Evolutionary conservation across 2,888 invertebrate species (phyloP), one percentile per base, ranked within the genome.

Genomic region (Syritta pipiens): DNA sequence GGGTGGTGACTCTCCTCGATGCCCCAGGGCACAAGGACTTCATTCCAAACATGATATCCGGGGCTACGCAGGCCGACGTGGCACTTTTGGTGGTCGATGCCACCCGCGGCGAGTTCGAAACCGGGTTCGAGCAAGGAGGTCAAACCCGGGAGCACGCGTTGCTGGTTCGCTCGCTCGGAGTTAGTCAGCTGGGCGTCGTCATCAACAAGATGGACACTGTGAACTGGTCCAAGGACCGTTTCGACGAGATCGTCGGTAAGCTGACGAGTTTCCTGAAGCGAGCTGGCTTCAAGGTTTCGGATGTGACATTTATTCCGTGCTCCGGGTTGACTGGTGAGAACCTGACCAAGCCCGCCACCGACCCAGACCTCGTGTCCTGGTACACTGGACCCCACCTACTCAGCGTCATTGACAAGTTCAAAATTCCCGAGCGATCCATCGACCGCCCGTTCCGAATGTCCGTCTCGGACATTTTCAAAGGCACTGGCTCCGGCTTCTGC

Each of bases 21-120:
- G 98, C 99, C 22, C 99, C 99, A 0, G 99, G 99, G 0, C 99
- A 99, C 88, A 97, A 96, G 87, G 99, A 99, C 88, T 99, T 99
- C 86, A 99, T 99, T 86, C 99, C 99, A 1, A 99, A 99, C 85
- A 99, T 99, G 99, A 99, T 99, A 83, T 96, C 96, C 9, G 99
- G 99, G 10, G 98, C 99, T 1, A 96, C 97, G 0, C 98, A 99
- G 89, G 99, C 99, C 1, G 99, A 99, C 90, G 98, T 97, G 0
- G 98, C 98, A 9, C 90, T 99, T 26, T 89, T 99, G 17, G 99
- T 99, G 0, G 96, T 99, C 0, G 99, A 99, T 90, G 97, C 98
- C 0, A 95, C 95, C 0, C 91, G 95, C 83, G 99, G 99, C 19
- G 99, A 99, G 90, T 99, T 99, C 89, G 99, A 99, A 89, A 97